These are phyloP conservation scores for Vidua chalybeata DNA, from an alignment of 2,113 vertebrate genomes.

Conservation along the genomic window DNA sequence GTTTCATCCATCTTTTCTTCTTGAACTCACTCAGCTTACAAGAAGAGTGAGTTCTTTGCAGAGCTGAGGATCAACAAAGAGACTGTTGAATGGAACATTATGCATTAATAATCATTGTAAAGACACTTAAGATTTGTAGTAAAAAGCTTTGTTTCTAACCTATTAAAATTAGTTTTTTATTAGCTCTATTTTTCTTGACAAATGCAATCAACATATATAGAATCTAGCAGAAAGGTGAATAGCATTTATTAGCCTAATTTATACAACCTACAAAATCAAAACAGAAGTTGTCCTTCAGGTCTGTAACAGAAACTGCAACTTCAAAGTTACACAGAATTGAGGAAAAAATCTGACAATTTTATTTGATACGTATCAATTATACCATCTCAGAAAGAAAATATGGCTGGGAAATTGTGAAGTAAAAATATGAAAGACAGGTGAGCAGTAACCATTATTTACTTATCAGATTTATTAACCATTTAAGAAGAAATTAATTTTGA, in stretches of 20 bases:
- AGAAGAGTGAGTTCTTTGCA: not conserved
- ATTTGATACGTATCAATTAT: not conserved
- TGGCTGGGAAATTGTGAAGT: not conserved
- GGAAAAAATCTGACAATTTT: not conserved
- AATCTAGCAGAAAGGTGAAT: not conserved
- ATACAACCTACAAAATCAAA: not conserved
- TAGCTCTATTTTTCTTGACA: not conserved
- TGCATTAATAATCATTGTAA: not conserved
- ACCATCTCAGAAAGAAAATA: not conserved
- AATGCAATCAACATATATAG: not conserved
- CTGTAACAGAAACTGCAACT: not conserved
- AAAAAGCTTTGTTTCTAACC: not conserved
- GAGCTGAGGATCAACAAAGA: not conserved
- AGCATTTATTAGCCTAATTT: not conserved
- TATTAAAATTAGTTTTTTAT: not conserved
- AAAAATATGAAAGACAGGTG: not conserved
- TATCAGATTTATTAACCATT: not conserved
- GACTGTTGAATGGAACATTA: not conserved
- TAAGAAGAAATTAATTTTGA: not conserved
- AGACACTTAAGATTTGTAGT: not conserved
- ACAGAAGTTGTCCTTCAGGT: not conserved
- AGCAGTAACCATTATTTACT: not conserved
- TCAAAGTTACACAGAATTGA: not conserved
- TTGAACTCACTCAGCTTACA: not conserved
- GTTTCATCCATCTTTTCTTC: not conserved